A percentile compares a stretch with the other conserved stretches of the same genome.
These are phyloP conservation scores for Sardinella longiceps DNA, from an alignment of 2,797 vertebrate genomes.

Conservation along the genomic window DNA sequence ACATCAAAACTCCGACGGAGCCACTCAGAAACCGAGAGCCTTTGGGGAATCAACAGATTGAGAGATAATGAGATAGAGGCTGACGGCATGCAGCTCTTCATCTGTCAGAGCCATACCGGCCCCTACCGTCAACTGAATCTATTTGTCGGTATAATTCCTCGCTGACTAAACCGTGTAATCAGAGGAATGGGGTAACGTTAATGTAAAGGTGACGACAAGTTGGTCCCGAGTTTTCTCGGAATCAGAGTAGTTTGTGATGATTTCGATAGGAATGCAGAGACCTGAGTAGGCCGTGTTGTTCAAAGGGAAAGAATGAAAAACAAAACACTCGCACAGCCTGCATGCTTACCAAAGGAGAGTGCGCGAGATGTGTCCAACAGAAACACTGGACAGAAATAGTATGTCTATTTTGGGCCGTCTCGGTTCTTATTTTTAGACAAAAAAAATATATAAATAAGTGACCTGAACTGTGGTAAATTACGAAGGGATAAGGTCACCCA, in stretches of 20 bases:
- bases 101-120: not conserved
- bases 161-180: not conserved
- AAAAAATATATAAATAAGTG: constrained; percentile 66
- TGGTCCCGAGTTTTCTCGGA: not conserved
- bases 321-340: constrained; percentile 63
- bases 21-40: not conserved
- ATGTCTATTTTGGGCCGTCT: constrained; percentile 76
- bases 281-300: not conserved
- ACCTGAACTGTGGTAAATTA: constrained; percentile 70
- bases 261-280: not conserved
- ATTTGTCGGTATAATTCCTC: not conserved
- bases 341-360: constrained; percentile 58
- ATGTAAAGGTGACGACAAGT: not conserved
- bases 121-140: not conserved
- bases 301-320: constrained; percentile 67
- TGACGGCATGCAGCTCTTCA: not conserved
- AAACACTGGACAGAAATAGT: constrained; percentile 78
- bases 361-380: constrained; percentile 69
- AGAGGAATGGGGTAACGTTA: not conserved
- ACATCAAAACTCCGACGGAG: not conserved
- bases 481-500: constrained; percentile 73
- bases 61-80: not conserved
- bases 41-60: not conserved
- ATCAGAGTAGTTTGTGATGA: not conserved
- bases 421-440: constrained; percentile 73